Conservation (phyloP, 2,888 invertebrate species). For the Barypeithes pellucidus region DNA sequence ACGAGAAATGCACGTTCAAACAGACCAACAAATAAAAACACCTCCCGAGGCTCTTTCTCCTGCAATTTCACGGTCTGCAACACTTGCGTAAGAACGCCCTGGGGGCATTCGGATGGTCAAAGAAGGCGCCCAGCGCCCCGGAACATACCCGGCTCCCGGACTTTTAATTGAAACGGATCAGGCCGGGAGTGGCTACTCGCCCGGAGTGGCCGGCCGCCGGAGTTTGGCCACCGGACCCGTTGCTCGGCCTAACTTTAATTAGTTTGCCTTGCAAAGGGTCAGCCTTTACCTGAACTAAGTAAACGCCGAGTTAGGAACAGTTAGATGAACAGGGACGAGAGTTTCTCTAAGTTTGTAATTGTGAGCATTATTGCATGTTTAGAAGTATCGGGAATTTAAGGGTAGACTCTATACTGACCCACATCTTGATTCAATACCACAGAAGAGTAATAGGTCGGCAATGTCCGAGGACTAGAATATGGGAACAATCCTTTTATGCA, state of each 20-base stretch:
- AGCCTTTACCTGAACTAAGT: slow-evolving; percentile 50
- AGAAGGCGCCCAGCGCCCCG: slow-evolving; percentile 21
- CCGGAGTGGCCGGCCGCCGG: slow-evolving; percentile 25
- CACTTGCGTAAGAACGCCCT: slow-evolving; percentile 29
- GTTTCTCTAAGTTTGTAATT: slow-evolving; percentile 40
- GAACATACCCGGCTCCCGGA: slow-evolving; percentile 14
- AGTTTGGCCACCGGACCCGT: slow-evolving; percentile 43
- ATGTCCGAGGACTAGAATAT: too few relatives aligned
- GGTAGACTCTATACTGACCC: too few relatives aligned
- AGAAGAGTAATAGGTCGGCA: too few relatives aligned
- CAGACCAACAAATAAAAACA: not conserved
- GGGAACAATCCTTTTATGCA: too few relatives aligned
- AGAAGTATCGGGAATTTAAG: slow-evolving; percentile 24
- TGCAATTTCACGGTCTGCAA: slow-evolving; percentile 31
- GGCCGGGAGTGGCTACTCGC: slow-evolving; percentile 40
- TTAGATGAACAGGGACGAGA: slow-evolving; percentile 39
- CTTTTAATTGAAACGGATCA: slow-evolving; percentile 50
- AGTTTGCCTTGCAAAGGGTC: slow-evolving; percentile 54
- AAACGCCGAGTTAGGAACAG: slow-evolving; percentile 49
- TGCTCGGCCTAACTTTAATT: slow-evolving; percentile 51
- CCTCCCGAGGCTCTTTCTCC: slow-evolving; percentile 7
- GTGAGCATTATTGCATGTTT: slow-evolving; percentile 40
- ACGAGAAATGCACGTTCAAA: not conserved
- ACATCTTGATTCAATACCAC: too few relatives aligned
- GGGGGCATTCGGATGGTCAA: slow-evolving; percentile 29